phyloP scores from a whole-genome alignment of 2,888 invertebrate species.

The Criorhina ranunculi region DNA sequence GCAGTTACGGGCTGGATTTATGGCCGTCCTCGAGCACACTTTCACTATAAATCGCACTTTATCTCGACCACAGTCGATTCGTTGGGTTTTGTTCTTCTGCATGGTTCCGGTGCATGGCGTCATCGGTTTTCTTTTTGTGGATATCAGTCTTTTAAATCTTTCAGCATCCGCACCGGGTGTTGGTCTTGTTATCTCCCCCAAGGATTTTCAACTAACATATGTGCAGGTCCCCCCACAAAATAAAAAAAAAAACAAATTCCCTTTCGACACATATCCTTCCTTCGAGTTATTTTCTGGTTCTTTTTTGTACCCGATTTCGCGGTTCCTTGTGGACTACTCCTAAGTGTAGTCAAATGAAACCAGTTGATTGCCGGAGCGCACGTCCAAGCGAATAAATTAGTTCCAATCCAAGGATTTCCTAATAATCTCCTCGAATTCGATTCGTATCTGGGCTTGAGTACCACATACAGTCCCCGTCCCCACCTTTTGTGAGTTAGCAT shows the following conservation, averaged over 20 bases:
- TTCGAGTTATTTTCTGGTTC: conserved; percentile 7
- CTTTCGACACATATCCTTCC: conserved; percentile 60
- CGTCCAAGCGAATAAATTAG: conserved; percentile 79
- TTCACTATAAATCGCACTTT: conserved; percentile 73
- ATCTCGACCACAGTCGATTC: conserved; percentile 68
- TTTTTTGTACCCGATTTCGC: conserved; percentile 3
- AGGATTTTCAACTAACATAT: conserved; percentile 65
- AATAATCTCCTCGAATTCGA: conserved; percentile 77
- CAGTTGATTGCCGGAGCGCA: conserved; percentile 75
- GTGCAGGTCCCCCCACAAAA: conserved; percentile 40
- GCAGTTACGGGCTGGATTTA: conserved; percentile 68
- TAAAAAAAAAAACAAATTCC: conserved; percentile 44
- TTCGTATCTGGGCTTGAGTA: conserved; percentile 71
- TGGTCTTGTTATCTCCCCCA: conserved; percentile 73
- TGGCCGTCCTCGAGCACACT: conserved; percentile 66
- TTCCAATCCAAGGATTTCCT: conserved; percentile 78
- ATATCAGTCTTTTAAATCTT: conserved; percentile 66
- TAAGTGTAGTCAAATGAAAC: conserved; percentile 74
- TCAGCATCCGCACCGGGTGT: conserved; percentile 75
- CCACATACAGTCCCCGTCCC: conserved; percentile 73
- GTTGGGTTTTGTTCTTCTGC: conserved; percentile 41
- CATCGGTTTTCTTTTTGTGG: conserved; percentile 69
- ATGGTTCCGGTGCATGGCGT: conserved; percentile 70
- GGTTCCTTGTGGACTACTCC: conserved; percentile 26
- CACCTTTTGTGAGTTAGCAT: conserved; percentile 50